Percentiles rank a stretch among this genome's conserved stretches.
Evolutionary conservation across 2,113 vertebrate species (phyloP).

Genomic region (Blennius ocellaris): DNA sequence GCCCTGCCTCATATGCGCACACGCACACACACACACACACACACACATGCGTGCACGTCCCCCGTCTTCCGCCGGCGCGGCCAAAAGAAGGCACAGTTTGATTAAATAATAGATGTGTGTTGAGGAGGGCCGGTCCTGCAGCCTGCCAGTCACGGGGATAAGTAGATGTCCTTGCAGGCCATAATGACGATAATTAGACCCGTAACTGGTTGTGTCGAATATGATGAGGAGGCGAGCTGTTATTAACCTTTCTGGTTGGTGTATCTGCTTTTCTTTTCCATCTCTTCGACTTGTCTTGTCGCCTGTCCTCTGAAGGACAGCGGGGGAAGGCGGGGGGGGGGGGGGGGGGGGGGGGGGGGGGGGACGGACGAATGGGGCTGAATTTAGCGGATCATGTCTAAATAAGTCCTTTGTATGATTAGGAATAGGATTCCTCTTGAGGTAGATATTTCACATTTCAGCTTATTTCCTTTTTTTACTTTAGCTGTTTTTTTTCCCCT

Average conservation of each 20-base stretch:
- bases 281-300: conserved; percentile 34
- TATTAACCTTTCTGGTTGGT: conserved; percentile 93
- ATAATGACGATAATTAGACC: conserved; percentile 99
- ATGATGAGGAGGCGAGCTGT: conserved; percentile 94
- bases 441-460: conserved; percentile 6
- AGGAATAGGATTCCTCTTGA: background rate
- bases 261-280: conserved; percentile 66
- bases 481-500: conserved; percentile 55
- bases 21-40: conserved; percentile 63
- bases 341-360: too few relatives aligned
- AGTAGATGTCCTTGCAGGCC: conserved; percentile 93
- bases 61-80: conserved; percentile 84
- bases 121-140: conserved; percentile 88
- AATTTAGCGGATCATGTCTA: conserved; percentile 10
- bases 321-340: conserved; percentile 10
- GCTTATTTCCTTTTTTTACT: conserved; percentile 9
- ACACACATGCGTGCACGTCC: conserved; percentile 60
- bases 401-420: conserved; percentile 2
- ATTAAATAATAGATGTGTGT: conserved; percentile 99
- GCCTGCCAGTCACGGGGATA: conserved; percentile 96
- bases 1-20: conserved; percentile 68
- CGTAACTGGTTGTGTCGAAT: conserved; percentile 88
- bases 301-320: conserved; percentile 32
- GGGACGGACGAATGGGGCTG: background rate
- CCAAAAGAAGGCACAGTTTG: conserved; percentile 93